Evolutionary conservation across 2,113 vertebrate species (phyloP).

Genomic region (Heterotilapia buettikoferi): DNA sequence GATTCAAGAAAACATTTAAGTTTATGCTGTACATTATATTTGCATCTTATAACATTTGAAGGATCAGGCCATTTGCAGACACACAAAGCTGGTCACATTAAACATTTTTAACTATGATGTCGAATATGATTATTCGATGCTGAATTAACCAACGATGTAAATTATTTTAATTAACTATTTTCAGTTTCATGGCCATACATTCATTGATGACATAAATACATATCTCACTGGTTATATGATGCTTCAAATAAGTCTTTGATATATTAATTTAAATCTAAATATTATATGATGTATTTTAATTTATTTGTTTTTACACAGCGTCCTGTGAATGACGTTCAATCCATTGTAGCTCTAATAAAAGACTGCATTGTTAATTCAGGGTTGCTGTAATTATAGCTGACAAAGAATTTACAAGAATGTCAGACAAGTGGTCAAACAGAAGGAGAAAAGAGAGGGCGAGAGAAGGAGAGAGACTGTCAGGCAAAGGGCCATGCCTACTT

Average conservation of each 20-base stretch:
- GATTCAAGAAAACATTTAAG: background rate
- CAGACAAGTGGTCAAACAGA: background rate
- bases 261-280: rapidly evolving
- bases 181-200: background rate
- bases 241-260: background rate
- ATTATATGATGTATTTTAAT: background rate
- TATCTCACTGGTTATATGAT: background rate
- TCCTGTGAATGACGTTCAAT: background rate
- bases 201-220: background rate
- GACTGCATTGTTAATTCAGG: background rate
- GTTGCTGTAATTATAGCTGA: background rate
- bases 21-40: background rate
- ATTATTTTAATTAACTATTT: background rate
- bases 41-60: background rate
- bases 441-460: background rate
- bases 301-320: background rate
- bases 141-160: background rate
- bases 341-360: background rate
- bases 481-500: background rate
- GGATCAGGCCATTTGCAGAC: background rate
- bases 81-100: background rate
- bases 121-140: background rate
- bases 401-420: background rate
- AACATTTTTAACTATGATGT: background rate
- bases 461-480: background rate